Conservation (phyloP, 2,888 invertebrate species). For the Frankliniella intonsa region DNA sequence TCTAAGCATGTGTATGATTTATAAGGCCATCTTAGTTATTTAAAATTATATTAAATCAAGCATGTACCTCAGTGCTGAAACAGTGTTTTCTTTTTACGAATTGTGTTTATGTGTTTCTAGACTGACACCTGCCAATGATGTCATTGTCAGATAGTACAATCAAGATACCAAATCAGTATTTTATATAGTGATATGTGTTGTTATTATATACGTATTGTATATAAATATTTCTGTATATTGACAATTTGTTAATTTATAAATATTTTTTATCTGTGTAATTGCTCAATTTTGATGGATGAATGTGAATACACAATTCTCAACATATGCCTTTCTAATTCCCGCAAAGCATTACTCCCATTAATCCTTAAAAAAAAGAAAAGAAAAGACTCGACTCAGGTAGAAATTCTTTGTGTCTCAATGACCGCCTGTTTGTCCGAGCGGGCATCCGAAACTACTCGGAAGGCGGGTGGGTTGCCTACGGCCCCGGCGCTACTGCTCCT, state of each 20-base stretch:
- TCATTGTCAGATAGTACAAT: constrained; percentile 17
- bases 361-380: neutral
- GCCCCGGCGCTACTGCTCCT: too few species aligned
- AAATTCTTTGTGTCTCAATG: neutral
- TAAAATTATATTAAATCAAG: neutral
- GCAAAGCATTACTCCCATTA: neutral
- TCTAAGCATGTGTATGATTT: too few species aligned
- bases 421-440: too few species aligned
- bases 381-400: neutral
- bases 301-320: constrained; percentile 12
- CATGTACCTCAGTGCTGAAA: neutral
- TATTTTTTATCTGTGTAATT: neutral
- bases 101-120: neutral
- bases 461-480: too few species aligned
- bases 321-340: neutral
- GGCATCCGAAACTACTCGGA: too few species aligned
- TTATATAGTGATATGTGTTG: constrained; percentile 25
- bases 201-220: constrained; percentile 25
- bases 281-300: constrained; percentile 16
- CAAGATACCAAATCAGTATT: constrained; percentile 27
- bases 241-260: neutral
- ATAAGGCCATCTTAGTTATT: too few species aligned
- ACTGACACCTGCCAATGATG: neutral
- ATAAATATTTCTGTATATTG: constrained; percentile 25
- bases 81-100: neutral